phyloP scores from a whole-genome alignment of 2,888 invertebrate species.

The Cephus rjabovi region DNA sequence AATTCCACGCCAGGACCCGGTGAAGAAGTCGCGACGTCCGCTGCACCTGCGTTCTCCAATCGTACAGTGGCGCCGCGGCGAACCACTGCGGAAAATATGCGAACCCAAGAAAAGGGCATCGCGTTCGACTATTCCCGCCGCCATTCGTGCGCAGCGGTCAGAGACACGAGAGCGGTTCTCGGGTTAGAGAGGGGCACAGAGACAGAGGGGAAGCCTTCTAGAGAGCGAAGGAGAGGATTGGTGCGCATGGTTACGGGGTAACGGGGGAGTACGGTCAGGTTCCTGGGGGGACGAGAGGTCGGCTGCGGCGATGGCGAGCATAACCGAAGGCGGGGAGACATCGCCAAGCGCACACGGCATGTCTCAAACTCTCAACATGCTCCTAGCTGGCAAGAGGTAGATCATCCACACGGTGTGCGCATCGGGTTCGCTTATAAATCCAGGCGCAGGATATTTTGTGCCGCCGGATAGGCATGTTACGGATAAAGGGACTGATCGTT shows the following conservation, averaged over 20 bases:
- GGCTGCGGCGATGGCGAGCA: conserved; percentile 15
- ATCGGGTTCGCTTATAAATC: conserved; percentile 6
- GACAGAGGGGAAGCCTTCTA: conserved; percentile 25
- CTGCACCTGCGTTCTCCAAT: conserved; percentile 25
- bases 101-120: conserved; percentile 41
- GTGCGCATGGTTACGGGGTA: conserved; percentile 12
- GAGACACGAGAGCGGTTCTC: conserved; percentile 52
- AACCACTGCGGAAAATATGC: conserved; percentile 47
- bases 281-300: conserved; percentile 15
- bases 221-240: conserved; percentile 15
- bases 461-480: not conserved
- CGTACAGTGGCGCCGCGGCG: conserved; percentile 50
- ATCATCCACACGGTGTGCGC: conserved; percentile 25
- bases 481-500: conserved; percentile 4
- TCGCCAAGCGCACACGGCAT: conserved; percentile 54
- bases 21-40: conserved; percentile 1
- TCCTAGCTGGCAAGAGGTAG: conserved; percentile 56
- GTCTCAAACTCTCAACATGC: conserved; percentile 60
- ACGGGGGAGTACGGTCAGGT: conserved; percentile 12
- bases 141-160: conserved; percentile 70
- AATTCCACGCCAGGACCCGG: not conserved
- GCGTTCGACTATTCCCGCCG: conserved; percentile 54
- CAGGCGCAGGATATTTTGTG: conserved; percentile 5
- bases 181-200: conserved; percentile 55
- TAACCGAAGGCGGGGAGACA: conserved; percentile 36